Evolutionary conservation across 1,140 invertebrate genomes (phyloP), one percentile per base, ranked within the genome.

Genomic region (Orussus abietinus): DNA sequence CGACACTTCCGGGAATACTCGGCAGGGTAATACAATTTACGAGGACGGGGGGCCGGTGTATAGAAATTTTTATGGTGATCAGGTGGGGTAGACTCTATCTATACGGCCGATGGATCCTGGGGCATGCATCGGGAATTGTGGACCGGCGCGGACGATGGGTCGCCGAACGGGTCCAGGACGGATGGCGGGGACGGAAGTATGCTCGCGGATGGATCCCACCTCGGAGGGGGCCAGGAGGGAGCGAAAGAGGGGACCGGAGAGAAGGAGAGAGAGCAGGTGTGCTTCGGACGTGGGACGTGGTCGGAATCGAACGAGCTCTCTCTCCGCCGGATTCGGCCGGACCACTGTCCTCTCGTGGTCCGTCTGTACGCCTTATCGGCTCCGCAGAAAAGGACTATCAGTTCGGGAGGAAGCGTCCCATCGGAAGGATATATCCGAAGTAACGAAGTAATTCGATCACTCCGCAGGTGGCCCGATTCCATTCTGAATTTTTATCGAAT

Each of bases 51-150:
- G 52, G 62, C 56, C 57, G 63, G 54, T 53, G 50, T 55, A 55
- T 62, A 66, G 66, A 64, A 62, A 70, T 68, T 72, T 72, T 70
- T 71, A 71, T 69, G 66, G 59, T 71, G 62, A 71, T 72, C 66
- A 71, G 60, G 59, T 64, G 60, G 47, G 49, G 37, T 34, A 40
- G 4, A 35, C 11, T 13, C 31, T 32, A 38, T 29, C 29, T 18
- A 38, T 9, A n/a, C 25, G 22, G 35, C 30, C 29, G 49, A 38
- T 33, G 42, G 35, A 42, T 43, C 38, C 34, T 41, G 49, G 28
- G 14, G 45, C 47, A 52, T 59, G 51, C 51, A 58, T 49, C 46
- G 43, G 44, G 59, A 45, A 66, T 64, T 53, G 61, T 47, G 50
- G 53, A 47, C 15, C 53, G 53, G 38, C 47, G 47, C 25, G 43